These are phyloP conservation scores for Lepidurus apus DNA, from an alignment of 1,140 invertebrate species.

Conservation along the genomic window DNA sequence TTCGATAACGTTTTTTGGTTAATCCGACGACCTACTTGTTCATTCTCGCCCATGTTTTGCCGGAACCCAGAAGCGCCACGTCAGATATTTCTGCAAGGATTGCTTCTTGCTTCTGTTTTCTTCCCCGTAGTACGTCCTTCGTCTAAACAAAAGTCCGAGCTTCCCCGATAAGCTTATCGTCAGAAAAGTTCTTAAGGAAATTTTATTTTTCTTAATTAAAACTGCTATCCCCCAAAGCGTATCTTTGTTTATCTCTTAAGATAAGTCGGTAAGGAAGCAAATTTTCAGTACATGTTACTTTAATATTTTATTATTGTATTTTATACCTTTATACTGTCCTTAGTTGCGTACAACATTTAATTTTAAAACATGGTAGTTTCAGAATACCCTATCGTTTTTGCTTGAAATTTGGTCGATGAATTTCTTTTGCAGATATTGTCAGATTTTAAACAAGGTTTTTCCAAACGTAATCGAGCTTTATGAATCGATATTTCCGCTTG, in stretches of 20 bases:
- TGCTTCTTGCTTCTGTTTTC: background rate
- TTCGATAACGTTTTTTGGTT: slow-evolving; percentile 6
- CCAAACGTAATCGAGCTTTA: background rate
- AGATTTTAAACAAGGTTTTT: background rate
- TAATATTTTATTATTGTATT: too few relatives aligned
- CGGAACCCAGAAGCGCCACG: background rate
- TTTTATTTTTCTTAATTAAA: background rate
- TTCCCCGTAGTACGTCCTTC: background rate
- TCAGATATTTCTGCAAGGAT: background rate
- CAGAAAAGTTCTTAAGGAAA: background rate
- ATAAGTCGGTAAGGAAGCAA: too few relatives aligned
- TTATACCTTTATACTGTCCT: too few relatives aligned
- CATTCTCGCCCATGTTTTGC: background rate
- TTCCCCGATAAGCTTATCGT: too few relatives aligned
- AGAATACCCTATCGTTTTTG: too few relatives aligned
- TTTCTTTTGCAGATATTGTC: too few relatives aligned
- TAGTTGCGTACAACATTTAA: too few relatives aligned
- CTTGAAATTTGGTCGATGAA: too few relatives aligned
- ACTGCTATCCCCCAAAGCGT: too few relatives aligned
- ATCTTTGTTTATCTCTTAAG: too few relatives aligned
- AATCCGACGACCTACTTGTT: slow-evolving; percentile 8
- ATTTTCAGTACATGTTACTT: too few relatives aligned
- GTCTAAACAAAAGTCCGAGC: background rate
- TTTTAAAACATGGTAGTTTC: too few relatives aligned
- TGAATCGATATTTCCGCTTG: background rate